Base-by-base conservation (phyloP, 2,888 invertebrate genomes). In the Ichneumoninae sp. region DNA sequence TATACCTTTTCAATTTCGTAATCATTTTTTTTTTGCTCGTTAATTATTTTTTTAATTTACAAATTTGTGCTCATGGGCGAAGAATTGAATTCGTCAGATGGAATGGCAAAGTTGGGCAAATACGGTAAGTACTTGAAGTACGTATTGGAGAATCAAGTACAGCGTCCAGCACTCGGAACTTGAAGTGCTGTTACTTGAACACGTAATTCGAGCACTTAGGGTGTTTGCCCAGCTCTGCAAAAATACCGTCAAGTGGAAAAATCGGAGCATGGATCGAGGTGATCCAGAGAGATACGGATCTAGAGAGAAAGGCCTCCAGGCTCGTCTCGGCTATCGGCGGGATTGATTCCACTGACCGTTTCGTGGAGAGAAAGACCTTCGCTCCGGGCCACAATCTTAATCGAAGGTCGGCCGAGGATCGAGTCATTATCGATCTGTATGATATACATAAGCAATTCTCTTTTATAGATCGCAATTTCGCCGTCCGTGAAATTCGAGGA, bases 351-450 rank as follows among this genome's bases (percentile, higher is more conserved):
- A 30, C 33, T 50, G 70, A 84, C 26, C 60, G 54, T 65, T 70
- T 54, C 65, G 47, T 52, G 40, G 52, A 71, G 75, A 62, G 50
- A 36, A 71, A 71, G 65, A 84, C 77, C 77, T 78, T 78, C 57
- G 77, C 69, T 74, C 78, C 78, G 78, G 81, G 81, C 81, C 74
- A 19, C 52, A 69, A 84, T 70, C 47, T 70, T 26, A 26, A 82
- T 78, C 44, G 81, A 78, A 84, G 84, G 81, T 81, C 84, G 84
- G 47, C 44, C 76, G 19, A 40, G 47, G 60, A 19, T 62, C 10
- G 33, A 69, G 62, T 52, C 30, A 72, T 72, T 57, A 70, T 74
- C 19, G 57, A 60, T 54, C 57, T 62, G 33, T 33, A 30, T n/a
- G 30, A 33, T 0, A 33, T 16, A 62, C 30, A 33, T 7, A 16